Conservation (phyloP, 2,113 vertebrate genomes). For the Lathamus discolor region DNA sequence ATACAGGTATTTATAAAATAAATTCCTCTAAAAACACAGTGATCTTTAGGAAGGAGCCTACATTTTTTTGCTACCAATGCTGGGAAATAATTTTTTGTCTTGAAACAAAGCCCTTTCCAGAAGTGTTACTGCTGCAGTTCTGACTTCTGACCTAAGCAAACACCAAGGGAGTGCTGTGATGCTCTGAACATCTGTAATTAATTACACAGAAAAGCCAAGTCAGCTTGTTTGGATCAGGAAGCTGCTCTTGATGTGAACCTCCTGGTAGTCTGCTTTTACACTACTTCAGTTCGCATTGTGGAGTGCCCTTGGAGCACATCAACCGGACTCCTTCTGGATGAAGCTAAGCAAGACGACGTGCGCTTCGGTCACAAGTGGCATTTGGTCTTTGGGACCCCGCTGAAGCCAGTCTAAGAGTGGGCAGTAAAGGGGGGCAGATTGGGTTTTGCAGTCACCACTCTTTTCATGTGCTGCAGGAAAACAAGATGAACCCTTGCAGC, state of each 20-base stretch:
- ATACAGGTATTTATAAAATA: too few relatives aligned
- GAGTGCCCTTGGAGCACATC: neutral
- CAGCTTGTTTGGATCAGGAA: neutral
- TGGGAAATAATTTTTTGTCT: neutral
- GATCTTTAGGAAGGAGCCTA: neutral
- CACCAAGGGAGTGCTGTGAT: neutral
- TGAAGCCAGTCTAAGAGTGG: neutral
- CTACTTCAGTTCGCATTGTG: neutral
- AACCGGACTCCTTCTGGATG: neutral
- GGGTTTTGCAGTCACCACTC: neutral
- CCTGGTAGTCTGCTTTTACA: neutral
- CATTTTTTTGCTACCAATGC: neutral
- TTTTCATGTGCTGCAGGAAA: neutral
- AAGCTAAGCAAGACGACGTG: neutral
- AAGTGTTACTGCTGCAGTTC: neutral
- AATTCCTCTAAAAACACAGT: neutral
- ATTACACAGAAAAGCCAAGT: neutral
- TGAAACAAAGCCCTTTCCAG: neutral
- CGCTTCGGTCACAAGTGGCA: neutral
- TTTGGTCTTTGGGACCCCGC: neutral
- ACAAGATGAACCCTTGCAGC: neutral
- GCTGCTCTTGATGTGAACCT: neutral
- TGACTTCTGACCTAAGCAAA: neutral
- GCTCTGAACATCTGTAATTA: neutral
- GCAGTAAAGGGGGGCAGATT: neutral